phyloP scores from a whole-genome alignment of 2,888 invertebrate species.

The Pandemis cinnamomeana region DNA sequence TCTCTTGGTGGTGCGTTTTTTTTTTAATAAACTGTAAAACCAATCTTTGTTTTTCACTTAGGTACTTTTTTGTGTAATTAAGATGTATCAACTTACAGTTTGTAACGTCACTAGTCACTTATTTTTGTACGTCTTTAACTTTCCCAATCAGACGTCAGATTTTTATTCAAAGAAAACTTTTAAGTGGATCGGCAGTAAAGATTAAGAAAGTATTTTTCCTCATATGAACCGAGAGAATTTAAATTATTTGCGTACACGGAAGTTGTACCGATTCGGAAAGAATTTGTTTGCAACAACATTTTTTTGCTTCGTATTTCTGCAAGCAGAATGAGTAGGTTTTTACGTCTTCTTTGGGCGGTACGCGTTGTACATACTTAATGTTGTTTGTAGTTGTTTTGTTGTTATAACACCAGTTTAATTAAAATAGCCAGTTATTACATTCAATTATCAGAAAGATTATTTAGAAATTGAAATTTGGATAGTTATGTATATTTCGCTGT shows the following conservation, averaged over 20 bases:
- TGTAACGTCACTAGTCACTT: neutral
- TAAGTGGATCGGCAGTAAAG: slow-evolving; percentile 28
- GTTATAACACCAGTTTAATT: neutral
- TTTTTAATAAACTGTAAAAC: no score
- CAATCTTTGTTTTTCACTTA: no score
- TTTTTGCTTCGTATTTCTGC: slow-evolving; percentile 17
- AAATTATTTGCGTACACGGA: slow-evolving; percentile 19
- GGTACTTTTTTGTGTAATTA: no score
- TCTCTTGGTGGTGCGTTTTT: no score
- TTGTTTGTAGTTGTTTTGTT: neutral
- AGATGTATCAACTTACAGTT: no score
- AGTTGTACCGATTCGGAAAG: slow-evolving; percentile 35
- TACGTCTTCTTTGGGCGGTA: slow-evolving; percentile 8
- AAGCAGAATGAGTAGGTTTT: slow-evolving; percentile 27
- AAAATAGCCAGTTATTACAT: no score
- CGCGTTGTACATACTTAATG: neutral
- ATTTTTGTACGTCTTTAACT: neutral
- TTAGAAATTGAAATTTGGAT: no score
- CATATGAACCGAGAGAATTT: slow-evolving; percentile 19
- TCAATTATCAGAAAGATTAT: no score
- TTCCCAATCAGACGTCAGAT: slow-evolving; percentile 10
- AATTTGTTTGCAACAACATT: slow-evolving; percentile 32
- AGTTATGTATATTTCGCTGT: no score
- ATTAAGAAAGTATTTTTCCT: slow-evolving; percentile 29
- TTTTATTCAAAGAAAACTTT: slow-evolving; percentile 14